Evolutionary conservation across 1,140 invertebrate genomes (phyloP).

Genomic region (Brachionus asplanchnoidis): DNA sequence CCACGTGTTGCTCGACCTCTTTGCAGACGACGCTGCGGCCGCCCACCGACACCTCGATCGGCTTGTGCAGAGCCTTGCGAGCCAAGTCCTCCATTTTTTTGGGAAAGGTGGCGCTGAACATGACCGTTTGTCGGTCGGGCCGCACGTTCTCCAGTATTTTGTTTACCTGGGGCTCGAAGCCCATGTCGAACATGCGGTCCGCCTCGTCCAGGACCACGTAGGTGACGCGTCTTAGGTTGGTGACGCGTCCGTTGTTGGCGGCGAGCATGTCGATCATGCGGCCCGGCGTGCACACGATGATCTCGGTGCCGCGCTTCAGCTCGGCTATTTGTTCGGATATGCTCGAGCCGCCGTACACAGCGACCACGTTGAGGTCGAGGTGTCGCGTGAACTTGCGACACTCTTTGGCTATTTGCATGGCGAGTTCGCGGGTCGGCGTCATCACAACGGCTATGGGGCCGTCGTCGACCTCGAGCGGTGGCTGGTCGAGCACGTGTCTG

Average conservation of each 20-base stretch:
- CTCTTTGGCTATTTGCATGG: slow-evolving; percentile 97
- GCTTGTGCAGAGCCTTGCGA: slow-evolving; percentile 81
- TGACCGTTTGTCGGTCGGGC: slow-evolving; percentile 92
- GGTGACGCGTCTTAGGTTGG: slow-evolving; percentile 87
- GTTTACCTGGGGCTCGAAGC: slow-evolving; percentile 90
- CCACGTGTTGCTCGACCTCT: slow-evolving; percentile 90
- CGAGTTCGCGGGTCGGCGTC: slow-evolving; percentile 94
- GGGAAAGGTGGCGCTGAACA: slow-evolving; percentile 98
- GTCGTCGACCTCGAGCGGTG: slow-evolving; percentile 83
- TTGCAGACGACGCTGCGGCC: slow-evolving; percentile 94
- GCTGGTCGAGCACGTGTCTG: slow-evolving; percentile 90
- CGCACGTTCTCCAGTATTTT: slow-evolving; percentile 93
- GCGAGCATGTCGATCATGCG: slow-evolving; percentile 99
- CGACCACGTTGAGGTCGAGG: slow-evolving; percentile 77
- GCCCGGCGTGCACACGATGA: slow-evolving; percentile 97
- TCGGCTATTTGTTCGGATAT: slow-evolving; percentile 96
- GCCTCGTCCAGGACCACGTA: slow-evolving; percentile 98
- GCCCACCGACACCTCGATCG: slow-evolving; percentile 87
- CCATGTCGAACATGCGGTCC: slow-evolving; percentile 99
- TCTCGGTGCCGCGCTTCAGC: slow-evolving; percentile 91
- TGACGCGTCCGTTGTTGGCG: slow-evolving; percentile 92
- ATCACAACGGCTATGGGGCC: slow-evolving; percentile 91
- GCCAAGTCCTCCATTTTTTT: slow-evolving; percentile 97
- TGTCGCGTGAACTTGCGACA: slow-evolving; percentile 90
- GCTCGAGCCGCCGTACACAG: slow-evolving; percentile 96